These are phyloP conservation scores for Porites cylindrica DNA, from an alignment of 92 coral and sea anemone species.

Conservation along the genomic window DNA sequence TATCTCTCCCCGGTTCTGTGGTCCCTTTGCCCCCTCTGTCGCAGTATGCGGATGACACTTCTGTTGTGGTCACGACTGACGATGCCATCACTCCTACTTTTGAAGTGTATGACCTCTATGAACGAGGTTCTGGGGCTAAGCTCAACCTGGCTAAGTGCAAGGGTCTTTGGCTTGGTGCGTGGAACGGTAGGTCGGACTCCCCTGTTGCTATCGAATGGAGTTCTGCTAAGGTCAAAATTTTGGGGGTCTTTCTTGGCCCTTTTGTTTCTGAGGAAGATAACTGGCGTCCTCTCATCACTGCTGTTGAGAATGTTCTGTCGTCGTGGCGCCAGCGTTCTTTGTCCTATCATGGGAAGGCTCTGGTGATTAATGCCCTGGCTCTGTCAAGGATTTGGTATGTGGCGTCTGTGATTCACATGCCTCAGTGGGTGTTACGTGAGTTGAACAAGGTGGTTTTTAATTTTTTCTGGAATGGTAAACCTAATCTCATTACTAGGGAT, in stretches of 20 bases:
- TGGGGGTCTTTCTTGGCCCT: background rate
- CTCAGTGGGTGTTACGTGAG: background rate
- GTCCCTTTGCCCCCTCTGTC: no score
- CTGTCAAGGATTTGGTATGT: background rate
- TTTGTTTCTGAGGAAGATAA: background rate
- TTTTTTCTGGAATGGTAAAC: background rate
- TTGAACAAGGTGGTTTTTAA: background rate
- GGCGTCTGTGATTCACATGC: background rate
- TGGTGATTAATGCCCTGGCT: no score
- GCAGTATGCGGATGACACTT: no score
- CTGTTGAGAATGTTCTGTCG: background rate
- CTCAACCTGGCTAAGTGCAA: conserved; percentile 7
- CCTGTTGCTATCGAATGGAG: background rate
- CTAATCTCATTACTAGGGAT: background rate
- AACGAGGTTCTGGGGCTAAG: background rate
- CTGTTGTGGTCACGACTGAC: no score
- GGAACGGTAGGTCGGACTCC: background rate
- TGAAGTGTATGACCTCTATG: background rate
- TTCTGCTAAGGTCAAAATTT: background rate
- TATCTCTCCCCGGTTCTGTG: no score
- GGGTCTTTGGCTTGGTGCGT: conserved; percentile 12
- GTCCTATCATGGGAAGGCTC: no score
- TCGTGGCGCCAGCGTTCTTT: conserved; percentile 43
- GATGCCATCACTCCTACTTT: no score
- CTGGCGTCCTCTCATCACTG: conserved; percentile 51